Conservation (phyloP, 2,797 vertebrate species). For the Vespertilio murinus region DNA sequence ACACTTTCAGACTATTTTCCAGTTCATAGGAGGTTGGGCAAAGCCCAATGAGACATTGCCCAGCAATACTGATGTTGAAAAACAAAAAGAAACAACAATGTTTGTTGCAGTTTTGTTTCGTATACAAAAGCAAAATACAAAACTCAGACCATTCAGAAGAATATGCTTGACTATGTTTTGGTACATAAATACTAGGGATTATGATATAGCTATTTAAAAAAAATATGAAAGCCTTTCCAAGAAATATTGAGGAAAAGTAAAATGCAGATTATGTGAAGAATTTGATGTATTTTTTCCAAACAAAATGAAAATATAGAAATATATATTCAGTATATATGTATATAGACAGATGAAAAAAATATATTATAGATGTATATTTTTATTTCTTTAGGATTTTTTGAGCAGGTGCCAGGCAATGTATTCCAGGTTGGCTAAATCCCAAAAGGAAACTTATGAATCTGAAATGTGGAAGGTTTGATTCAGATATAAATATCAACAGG, state of each 20-base stretch:
- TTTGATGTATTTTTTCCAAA: neutral
- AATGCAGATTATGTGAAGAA: neutral
- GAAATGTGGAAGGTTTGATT: neutral
- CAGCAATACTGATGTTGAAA: neutral
- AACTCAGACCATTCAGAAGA: neutral
- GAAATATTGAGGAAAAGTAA: neutral
- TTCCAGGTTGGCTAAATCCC: neutral
- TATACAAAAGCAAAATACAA: neutral
- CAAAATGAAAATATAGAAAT: neutral
- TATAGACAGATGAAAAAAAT: neutral
- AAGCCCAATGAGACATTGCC: too few species aligned
- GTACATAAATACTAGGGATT: neutral
- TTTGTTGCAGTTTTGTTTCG: neutral
- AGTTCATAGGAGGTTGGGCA: neutral
- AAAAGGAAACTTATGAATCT: neutral
- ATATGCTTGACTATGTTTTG: neutral
- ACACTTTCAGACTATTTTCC: neutral
- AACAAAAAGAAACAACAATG: neutral
- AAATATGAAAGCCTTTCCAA: constrained; percentile 18
- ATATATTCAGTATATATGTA: neutral
- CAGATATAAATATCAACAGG: neutral
- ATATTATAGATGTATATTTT: neutral
- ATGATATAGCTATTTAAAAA: neutral
- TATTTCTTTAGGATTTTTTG: neutral
- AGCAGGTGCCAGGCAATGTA: neutral